A percentile compares a stretch with the other conserved stretches of the same genome.
These are phyloP conservation scores for Sapayoa aenigma DNA, from an alignment of 2,113 vertebrate genomes.

Conservation along the genomic window DNA sequence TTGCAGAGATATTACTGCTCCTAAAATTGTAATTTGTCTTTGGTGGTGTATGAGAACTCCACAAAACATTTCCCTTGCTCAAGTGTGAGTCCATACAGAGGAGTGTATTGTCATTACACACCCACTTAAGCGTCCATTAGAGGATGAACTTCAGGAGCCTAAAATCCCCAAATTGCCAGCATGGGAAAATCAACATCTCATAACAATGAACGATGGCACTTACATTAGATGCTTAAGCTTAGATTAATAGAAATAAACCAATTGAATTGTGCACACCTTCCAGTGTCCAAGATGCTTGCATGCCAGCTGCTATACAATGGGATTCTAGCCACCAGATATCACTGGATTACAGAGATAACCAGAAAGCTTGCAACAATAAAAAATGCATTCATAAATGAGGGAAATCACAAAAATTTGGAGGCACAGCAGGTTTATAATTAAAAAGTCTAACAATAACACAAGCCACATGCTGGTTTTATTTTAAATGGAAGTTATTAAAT, in stretches of 20 bases:
- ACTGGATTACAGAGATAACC: not conserved
- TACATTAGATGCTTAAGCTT: not conserved
- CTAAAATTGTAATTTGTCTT: not conserved
- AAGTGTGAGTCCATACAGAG: not conserved
- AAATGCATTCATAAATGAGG: not conserved
- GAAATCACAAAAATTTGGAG: constrained; percentile 2
- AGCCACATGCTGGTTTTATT: constrained; percentile 30
- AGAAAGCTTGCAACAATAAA: not conserved
- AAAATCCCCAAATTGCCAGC: not conserved
- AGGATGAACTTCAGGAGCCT: not conserved
- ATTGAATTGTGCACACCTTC: not conserved
- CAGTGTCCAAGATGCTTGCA: not conserved
- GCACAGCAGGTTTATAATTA: constrained; percentile 38
- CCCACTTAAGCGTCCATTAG: rapidly evolving
- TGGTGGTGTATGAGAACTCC: not conserved
- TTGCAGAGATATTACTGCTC: not conserved
- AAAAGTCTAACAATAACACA: constrained; percentile 14
- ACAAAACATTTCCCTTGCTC: not conserved
- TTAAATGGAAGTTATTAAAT: constrained; percentile 21
- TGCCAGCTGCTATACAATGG: not conserved
- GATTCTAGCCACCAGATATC: not conserved
- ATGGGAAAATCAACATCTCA: not conserved
- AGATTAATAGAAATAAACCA: not conserved
- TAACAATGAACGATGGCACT: not conserved
- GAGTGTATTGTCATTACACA: not conserved